Evolutionary conservation across 1,140 invertebrate genomes (phyloP), one percentile per base, ranked within the genome.

Genomic region (Melipona quadrifasciata): DNA sequence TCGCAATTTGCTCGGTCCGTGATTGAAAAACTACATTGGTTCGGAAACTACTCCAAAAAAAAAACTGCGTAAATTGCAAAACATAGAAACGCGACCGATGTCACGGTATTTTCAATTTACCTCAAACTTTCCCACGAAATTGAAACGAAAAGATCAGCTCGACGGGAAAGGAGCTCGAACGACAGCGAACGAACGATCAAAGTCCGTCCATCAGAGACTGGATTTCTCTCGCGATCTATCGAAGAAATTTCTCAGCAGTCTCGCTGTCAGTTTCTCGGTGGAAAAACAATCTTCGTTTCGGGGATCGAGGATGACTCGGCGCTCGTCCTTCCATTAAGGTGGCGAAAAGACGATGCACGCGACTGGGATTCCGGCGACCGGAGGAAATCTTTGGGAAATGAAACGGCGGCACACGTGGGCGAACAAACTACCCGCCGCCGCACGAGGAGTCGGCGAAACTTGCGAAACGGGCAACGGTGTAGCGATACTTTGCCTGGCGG

Each of bases 141-240:
- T 6, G 39, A 47, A 11, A 47, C 39, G 39, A 47, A 47, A 47
- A 10, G 39, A 47, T 47, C 39, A 0, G 39, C 39, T 5, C 34
- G 34, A 39, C 2, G 11, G 16, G 16, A 16, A n/a, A n/a, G 1
- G n/a, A 0, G n/a, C 58, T 61, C 2, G 0, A n/a, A 61, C n/a
- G n/a, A n/a, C n/a, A 39, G 0, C 39, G 19, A 61, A 14, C 5
- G 11, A 61, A 61, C 24, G 58, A 61, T 10, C 24, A 24, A 3
- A 58, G 2, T 12, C n/a, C n/a, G n/a, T 61, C 58, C 39, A 10
- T 47, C 58, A 61, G 10, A 61, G 12, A 14, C 58, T 61, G 14
- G 11, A 61, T 14, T 61, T 61, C 6, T 61, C 58, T n/a, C 58
- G 12, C 11, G 24, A 61, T 12, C 24, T 61, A 24, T 61, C 58